Percentiles rank a stretch among this genome's conserved stretches.
Evolutionary conservation across 1,140 invertebrate species (phyloP).

Genomic region (Trichomalopsis sarcophagae): DNA sequence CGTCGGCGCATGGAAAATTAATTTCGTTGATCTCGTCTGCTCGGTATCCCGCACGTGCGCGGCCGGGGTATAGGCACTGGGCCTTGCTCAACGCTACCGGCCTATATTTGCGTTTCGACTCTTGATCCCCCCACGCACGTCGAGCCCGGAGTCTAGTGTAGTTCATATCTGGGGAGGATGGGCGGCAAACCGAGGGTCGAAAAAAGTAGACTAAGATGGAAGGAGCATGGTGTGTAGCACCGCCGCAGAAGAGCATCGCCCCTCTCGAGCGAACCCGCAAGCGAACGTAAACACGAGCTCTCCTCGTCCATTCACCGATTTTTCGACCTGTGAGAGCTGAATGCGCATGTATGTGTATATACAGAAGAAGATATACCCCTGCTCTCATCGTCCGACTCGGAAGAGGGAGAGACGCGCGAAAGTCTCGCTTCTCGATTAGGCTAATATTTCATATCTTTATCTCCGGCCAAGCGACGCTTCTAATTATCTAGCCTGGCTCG

Average conservation of each 20-base stretch:
- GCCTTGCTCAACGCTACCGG: no score
- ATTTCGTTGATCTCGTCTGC: background rate
- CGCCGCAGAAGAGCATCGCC: no score
- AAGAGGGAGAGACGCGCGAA: no score
- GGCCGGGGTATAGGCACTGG: background rate
- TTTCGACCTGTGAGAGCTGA: no score
- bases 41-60: background rate
- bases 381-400: no score
- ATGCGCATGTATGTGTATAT: no score
- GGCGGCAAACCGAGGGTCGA: background rate
- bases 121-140: background rate
- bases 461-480: background rate
- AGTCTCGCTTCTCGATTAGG: background rate
- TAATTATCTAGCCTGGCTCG: no score
- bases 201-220: background rate
- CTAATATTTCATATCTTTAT: conserved; percentile 2
- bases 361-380: no score
- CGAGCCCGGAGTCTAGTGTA: no score
- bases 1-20: background rate
- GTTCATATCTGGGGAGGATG: background rate
- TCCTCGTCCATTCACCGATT: no score
- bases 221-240: background rate
- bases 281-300: no score
- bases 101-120: background rate
- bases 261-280: no score